Conservation (phyloP, 2,888 invertebrate genomes). For the Lepidocyrtinus sp. region DNA sequence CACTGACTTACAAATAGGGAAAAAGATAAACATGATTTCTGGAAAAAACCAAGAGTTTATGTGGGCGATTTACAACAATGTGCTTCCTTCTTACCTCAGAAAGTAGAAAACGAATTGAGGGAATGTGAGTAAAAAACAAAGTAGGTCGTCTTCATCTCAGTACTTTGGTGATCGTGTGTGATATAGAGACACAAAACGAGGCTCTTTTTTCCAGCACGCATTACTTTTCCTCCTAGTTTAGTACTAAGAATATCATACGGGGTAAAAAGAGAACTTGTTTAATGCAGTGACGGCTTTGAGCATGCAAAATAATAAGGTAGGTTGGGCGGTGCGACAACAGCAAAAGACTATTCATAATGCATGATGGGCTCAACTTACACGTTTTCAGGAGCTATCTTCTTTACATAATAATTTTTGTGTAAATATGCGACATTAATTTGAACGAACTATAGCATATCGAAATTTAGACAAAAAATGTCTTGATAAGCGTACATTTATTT, state of each 20-base stretch:
- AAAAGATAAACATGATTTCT: conserved; percentile 34
- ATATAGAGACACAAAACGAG: not conserved
- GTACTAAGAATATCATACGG: not conserved
- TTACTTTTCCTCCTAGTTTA: not conserved
- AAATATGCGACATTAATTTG: not conserved
- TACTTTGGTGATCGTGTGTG: too few relatives aligned
- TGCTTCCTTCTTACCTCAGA: conserved; percentile 33
- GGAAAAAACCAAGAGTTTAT: conserved; percentile 26
- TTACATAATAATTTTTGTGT: not conserved
- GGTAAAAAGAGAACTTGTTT: not conserved
- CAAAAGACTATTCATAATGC: not conserved
- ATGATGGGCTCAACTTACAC: not conserved
- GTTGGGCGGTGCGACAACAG: not conserved
- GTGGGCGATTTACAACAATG: conserved; percentile 47
- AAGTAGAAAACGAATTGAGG: conserved; percentile 50
- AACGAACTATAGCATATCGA: not conserved
- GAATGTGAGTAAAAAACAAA: conserved; percentile 50
- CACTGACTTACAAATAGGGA: conserved; percentile 48
- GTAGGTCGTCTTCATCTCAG: conserved; percentile 38
- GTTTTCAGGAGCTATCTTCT: not conserved
- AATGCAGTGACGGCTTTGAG: not conserved
- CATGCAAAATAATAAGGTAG: too few relatives aligned
- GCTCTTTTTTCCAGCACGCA: not conserved
- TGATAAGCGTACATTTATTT: not conserved
- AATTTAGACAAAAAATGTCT: not conserved